phyloP scores from a whole-genome alignment of 2,888 invertebrate species.

The Lepidocyrtinus sp. region DNA sequence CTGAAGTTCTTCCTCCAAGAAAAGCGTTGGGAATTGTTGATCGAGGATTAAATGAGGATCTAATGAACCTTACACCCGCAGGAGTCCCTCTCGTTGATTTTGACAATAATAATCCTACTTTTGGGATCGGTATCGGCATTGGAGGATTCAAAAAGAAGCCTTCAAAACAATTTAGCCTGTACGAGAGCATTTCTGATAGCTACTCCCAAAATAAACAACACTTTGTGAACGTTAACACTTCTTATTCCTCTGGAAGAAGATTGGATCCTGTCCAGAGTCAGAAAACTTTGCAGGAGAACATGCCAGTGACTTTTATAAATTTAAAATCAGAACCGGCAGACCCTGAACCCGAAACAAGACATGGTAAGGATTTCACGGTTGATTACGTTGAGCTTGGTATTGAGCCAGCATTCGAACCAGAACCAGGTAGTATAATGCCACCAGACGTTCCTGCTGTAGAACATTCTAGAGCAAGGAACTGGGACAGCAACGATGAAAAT shows the following conservation, averaged over 20 bases:
- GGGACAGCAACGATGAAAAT: neutral
- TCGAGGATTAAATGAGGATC: neutral
- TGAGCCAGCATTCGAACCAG: conserved; percentile 19
- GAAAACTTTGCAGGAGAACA: too few relatives aligned
- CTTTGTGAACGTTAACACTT: too few relatives aligned
- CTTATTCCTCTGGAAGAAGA: too few relatives aligned
- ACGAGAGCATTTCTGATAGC: conserved; percentile 35
- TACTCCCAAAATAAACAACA: neutral
- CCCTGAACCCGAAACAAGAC: neutral
- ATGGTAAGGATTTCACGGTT: neutral
- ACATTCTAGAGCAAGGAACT: neutral
- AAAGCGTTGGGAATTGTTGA: conserved; percentile 19
- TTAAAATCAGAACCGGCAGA: neutral
- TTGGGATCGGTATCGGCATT: conserved; percentile 7
- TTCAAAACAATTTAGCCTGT: neutral
- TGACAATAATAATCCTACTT: neutral
- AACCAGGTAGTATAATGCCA: neutral
- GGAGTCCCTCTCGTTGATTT: conserved; percentile 3
- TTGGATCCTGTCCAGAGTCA: too few relatives aligned
- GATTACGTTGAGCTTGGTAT: neutral
- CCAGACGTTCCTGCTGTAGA: neutral
- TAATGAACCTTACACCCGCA: conserved; percentile 18
- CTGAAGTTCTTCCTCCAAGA: neutral
- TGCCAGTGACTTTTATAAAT: neutral
- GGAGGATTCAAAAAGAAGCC: conserved; percentile 23